phyloP scores from a whole-genome alignment of 1,140 invertebrate genomes.

The Drosophila suzukii region DNA sequence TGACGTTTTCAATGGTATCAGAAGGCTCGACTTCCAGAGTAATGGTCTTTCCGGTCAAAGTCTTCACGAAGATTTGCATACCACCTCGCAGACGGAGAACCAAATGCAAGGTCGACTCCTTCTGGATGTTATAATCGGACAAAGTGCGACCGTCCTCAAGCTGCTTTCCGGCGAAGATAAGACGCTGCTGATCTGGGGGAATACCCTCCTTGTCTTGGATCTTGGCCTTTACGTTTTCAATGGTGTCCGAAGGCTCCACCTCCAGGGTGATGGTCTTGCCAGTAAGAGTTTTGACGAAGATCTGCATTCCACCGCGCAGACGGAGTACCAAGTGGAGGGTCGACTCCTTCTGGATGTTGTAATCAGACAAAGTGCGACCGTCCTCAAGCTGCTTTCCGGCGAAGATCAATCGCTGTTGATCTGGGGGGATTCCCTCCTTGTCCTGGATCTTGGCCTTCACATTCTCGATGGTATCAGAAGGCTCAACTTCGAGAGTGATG shows the following conservation, averaged over 20 bases:
- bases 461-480: slow-evolving; percentile 90
- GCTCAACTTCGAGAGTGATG: slow-evolving; percentile 92
- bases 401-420: slow-evolving; percentile 86
- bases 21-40: slow-evolving; percentile 91
- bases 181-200: slow-evolving; percentile 90
- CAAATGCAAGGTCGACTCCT: slow-evolving; percentile 96
- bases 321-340: slow-evolving; percentile 88
- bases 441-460: slow-evolving; percentile 91
- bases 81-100: slow-evolving; percentile 93
- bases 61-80: slow-evolving; percentile 93
- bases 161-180: slow-evolving; percentile 89
- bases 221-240: slow-evolving; percentile 93
- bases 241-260: slow-evolving; percentile 92
- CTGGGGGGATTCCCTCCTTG: slow-evolving; percentile 88
- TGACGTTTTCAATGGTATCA: slow-evolving; percentile 92
- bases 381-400: slow-evolving; percentile 89
- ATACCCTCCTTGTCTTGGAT: slow-evolving; percentile 91
- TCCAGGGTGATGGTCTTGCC: slow-evolving; percentile 94
- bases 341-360: slow-evolving; percentile 89
- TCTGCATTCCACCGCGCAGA: slow-evolving; percentile 94
- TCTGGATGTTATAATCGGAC: slow-evolving; percentile 94
- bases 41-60: slow-evolving; percentile 91
- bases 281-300: slow-evolving; percentile 90
- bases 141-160: slow-evolving; percentile 90
- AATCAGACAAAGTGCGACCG: slow-evolving; percentile 86